These are phyloP conservation scores for Synanthedon tipuliformis DNA, from an alignment of 2,888 invertebrate species.

Conservation along the genomic window DNA sequence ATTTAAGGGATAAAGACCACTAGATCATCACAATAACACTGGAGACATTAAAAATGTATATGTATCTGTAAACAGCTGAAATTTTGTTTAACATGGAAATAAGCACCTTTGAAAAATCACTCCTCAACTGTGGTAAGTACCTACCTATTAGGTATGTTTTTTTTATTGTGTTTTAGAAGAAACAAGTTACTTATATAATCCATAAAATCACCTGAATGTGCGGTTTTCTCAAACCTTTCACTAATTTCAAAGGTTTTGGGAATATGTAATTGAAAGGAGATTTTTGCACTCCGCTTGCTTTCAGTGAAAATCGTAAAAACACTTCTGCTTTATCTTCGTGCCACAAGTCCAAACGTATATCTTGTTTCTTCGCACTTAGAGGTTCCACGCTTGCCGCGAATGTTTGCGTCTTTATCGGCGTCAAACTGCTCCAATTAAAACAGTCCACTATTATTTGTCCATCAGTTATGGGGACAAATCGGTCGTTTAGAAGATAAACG, in stretches of 20 bases:
- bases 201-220: slow-evolving; percentile 60
- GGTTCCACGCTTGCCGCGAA: slow-evolving; percentile 27
- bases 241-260: slow-evolving; percentile 68
- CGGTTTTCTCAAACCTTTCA: slow-evolving; percentile 62
- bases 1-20: no score
- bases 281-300: slow-evolving; percentile 40
- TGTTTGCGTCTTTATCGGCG: slow-evolving; percentile 33
- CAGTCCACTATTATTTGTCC: slow-evolving; percentile 67
- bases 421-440: slow-evolving; percentile 69
- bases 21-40: no score
- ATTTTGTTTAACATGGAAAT: no score
- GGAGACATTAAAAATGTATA: no score
- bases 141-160: no score
- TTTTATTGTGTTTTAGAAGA: no score
- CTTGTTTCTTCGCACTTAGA: slow-evolving; percentile 33
- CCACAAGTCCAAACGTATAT: slow-evolving; percentile 28
- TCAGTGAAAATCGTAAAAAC: slow-evolving; percentile 63
- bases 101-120: no score
- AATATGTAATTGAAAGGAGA: slow-evolving; percentile 78
- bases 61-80: no score
- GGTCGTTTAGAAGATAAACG: slow-evolving; percentile 76
- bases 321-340: slow-evolving; percentile 27
- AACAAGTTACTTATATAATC: background rate
- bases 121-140: no score
- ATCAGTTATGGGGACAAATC: slow-evolving; percentile 46